Base-by-base conservation (phyloP, 2,888 invertebrate species). In the Eupeodes luniger region DNA sequence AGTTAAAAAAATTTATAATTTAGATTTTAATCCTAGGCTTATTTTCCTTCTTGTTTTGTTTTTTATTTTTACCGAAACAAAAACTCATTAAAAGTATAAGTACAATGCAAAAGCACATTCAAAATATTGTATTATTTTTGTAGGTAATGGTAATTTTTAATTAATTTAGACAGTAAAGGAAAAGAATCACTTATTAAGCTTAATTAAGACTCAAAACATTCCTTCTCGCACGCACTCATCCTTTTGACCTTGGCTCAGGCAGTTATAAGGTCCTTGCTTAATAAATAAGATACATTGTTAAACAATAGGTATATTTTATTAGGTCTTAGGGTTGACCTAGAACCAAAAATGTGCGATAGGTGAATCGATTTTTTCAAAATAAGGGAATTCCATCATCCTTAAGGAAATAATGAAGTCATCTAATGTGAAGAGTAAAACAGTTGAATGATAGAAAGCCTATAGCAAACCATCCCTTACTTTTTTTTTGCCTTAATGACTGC, bases 361-460 rank as follows among this genome's bases (percentile, higher is more conserved):
- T 69, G n/a, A 16, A 69, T 69, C 36, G 69, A 69, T 53, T 34
- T 51, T 34, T 59, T 59, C 3, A 55, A 57, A 59, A 51, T 7
- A 6, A 34, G 4, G 44, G 34, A 51, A 67, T 67, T 67, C 49
- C 49, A 53, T 36, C 34, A 53, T 36, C 10, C 34, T 36, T 10
- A 2, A 7, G 69, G 5, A 36, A 11, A n/a, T 36, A 34, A 69
- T 69, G 53, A 69, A 69, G 69, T 69, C 69, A 69, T 69, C 36
- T 36, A 14, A 11, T 53, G 16, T 5, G 51, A 16, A 53, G 34
- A 36, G 34, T 69, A 36, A 16, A 11, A 51, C 12, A 69, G 11
- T 53, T 69, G 53, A n/a, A 34, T 69, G 51, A 36, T 16, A 53
- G 53, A 69, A 67, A 34, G 69, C 69, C 69, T 69, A 27, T 27